Conservation (phyloP, 1,140 invertebrate species). For the Nylanderia fulva region DNA sequence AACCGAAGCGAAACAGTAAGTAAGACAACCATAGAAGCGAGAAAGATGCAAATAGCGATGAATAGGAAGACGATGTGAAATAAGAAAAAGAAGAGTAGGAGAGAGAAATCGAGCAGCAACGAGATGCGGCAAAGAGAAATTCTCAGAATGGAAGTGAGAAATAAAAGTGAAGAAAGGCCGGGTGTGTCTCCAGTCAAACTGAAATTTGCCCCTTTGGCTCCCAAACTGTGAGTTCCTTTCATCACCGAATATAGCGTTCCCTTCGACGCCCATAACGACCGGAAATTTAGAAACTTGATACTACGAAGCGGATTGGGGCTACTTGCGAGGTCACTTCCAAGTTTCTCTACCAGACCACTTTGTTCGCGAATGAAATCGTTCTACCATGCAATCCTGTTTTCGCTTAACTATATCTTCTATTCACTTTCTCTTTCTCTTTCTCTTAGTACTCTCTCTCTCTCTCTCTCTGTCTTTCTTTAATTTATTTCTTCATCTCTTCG, state of each 20-base stretch:
- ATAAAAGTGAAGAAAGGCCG: constrained; percentile 64
- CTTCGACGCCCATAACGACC: constrained; percentile 63
- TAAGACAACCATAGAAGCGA: constrained; percentile 29
- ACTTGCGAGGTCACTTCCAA: constrained; percentile 67
- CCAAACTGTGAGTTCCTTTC: constrained; percentile 39
- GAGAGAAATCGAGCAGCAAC: constrained; percentile 32
- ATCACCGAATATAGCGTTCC: constrained; percentile 39
- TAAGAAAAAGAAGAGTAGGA: neutral
- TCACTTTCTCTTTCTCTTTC: neutral
- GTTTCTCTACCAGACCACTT: constrained; percentile 66
- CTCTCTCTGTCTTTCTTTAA: constrained; percentile 3
- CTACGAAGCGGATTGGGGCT: constrained; percentile 61
- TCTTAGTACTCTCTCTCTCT: constrained; percentile 2
- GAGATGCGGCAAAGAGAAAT: constrained; percentile 49
- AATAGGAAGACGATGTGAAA: neutral
- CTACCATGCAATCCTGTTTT: constrained; percentile 56
- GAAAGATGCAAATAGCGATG: constrained; percentile 1
- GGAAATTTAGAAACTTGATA: constrained; percentile 77
- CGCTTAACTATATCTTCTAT: constrained; percentile 30
- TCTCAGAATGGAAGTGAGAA: constrained; percentile 16
- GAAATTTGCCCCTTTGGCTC: constrained; percentile 73
- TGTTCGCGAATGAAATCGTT: constrained; percentile 63
- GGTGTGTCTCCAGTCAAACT: constrained; percentile 68
- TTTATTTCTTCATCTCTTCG: constrained; percentile 9
- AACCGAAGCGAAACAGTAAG: constrained; percentile 44